A percentile compares a stretch with the other conserved stretches of the same genome.
Evolutionary conservation across 2,888 invertebrate genomes (phyloP).

Genomic region (Pristionchus japonicus): DNA sequence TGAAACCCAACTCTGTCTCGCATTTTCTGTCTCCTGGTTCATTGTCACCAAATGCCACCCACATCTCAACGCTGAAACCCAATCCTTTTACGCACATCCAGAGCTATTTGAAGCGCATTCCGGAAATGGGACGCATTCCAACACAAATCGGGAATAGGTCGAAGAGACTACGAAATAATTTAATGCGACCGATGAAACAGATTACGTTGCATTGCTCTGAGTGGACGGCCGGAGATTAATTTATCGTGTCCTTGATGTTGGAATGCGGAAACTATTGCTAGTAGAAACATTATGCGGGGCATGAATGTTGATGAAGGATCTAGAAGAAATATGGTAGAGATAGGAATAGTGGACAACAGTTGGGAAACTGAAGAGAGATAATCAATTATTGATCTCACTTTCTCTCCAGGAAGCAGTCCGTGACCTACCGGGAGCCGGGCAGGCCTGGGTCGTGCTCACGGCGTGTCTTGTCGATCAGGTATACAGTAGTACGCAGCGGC

Average conservation of each 20-base stretch:
- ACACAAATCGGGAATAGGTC: slow-evolving; percentile 8
- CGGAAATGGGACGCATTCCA: background rate
- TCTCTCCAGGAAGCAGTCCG: slow-evolving; percentile 70
- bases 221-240: background rate
- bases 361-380: no score
- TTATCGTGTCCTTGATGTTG: background rate
- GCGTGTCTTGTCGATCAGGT: slow-evolving; percentile 74
- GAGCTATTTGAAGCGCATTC: background rate
- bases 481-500: background rate
- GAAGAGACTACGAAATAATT: background rate
- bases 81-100: no score
- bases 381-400: background rate
- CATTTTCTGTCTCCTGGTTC: no score
- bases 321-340: background rate
- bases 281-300: no score
- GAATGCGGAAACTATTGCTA: no score
- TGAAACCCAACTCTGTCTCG: background rate
- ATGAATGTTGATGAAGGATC: background rate
- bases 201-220: background rate
- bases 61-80: no score
- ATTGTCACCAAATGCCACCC: no score
- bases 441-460: slow-evolving; percentile 74
- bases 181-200: background rate
- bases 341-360: no score
- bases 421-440: slow-evolving; percentile 73